A percentile compares a stretch with the other conserved stretches of the same genome.
Conservation (phyloP, 1,140 invertebrate genomes). For the Leguminivora glycinivorella region DNA sequence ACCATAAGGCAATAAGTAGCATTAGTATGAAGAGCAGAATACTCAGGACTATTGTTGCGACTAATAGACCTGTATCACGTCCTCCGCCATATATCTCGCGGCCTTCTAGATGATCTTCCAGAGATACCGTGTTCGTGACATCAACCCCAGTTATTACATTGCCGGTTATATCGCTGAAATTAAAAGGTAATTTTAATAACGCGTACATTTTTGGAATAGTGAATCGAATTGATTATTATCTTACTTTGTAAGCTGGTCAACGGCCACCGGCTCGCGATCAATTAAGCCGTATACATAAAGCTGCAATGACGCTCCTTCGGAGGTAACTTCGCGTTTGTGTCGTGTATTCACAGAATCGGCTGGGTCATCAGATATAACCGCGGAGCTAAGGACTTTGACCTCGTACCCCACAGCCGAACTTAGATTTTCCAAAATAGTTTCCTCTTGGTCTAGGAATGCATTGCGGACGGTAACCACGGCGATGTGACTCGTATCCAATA, state of each 20-base stretch:
- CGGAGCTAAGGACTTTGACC: conserved; percentile 52
- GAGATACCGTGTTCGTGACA: conserved; percentile 49
- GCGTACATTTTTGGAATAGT: background rate
- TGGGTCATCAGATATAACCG: conserved; percentile 52
- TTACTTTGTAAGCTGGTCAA: conserved; percentile 43
- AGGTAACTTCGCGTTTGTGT: conserved; percentile 33
- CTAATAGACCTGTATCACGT: conserved; percentile 60
- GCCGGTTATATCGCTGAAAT: conserved; percentile 61
- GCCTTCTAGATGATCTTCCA: conserved; percentile 66
- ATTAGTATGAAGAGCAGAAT: conserved; percentile 59
- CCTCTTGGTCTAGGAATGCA: conserved; percentile 61
- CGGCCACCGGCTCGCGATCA: conserved; percentile 53
- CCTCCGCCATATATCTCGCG: conserved; percentile 47
- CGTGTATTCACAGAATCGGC: conserved; percentile 35
- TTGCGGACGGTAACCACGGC: conserved; percentile 58
- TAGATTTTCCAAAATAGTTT: conserved; percentile 47
- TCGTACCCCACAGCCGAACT: conserved; percentile 57
- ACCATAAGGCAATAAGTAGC: conserved; percentile 49
- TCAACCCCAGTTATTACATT: conserved; percentile 45
- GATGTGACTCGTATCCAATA: conserved; percentile 55
- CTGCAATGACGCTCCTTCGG: conserved; percentile 49
- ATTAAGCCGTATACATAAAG: conserved; percentile 64
- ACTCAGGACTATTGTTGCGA: conserved; percentile 61
- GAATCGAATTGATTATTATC: conserved; percentile 17
- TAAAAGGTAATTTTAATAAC: conserved; percentile 12